Evolutionary conservation across 2,888 invertebrate genomes (phyloP).

Genomic region (Drosophila meridionalis): DNA sequence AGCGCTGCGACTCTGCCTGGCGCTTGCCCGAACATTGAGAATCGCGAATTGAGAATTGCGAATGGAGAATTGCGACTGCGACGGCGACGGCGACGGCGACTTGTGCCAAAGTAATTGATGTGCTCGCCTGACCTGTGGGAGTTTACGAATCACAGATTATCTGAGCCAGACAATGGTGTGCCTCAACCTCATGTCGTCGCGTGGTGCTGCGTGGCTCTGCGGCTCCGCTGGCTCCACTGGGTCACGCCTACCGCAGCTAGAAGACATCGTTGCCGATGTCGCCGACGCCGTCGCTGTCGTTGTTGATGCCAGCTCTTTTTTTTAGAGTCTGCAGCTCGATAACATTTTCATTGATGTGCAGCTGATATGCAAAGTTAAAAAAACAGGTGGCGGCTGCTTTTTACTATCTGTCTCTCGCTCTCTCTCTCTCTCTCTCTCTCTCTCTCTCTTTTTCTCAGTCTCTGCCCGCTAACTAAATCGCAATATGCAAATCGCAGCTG

Average conservation of each 20-base stretch:
- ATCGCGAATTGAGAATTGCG: slow-evolving; percentile 3
- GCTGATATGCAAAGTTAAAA: slow-evolving; percentile 59
- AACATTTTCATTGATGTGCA: slow-evolving; percentile 64
- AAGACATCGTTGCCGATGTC: slow-evolving; percentile 11
- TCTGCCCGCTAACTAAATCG: slow-evolving; percentile 57
- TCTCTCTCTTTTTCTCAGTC: neutral
- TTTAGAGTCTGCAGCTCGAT: slow-evolving; percentile 35
- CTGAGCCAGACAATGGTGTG: slow-evolving; percentile 81
- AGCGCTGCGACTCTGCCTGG: slow-evolving; percentile 29
- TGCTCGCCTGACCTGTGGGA: slow-evolving; percentile 83
- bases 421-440: neutral
- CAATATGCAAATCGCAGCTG: slow-evolving; percentile 70
- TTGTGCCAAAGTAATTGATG: slow-evolving; percentile 84
- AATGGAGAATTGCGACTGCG: neutral
- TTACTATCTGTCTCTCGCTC: neutral
- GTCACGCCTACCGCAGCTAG: slow-evolving; percentile 53
- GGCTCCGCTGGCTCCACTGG: slow-evolving; percentile 41
- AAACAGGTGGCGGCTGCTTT: slow-evolving; percentile 54
- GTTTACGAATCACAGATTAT: slow-evolving; percentile 83
- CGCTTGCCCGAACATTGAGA: slow-evolving; percentile 37
- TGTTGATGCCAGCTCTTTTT: neutral
- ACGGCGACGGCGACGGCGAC: slow-evolving; percentile 50
- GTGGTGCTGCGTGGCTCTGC: slow-evolving; percentile 30
- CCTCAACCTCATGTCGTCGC: slow-evolving; percentile 74
- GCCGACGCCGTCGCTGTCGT: neutral